These are phyloP conservation scores for Leptothorax acervorum DNA, from an alignment of 2,888 invertebrate species.

Conservation along the genomic window DNA sequence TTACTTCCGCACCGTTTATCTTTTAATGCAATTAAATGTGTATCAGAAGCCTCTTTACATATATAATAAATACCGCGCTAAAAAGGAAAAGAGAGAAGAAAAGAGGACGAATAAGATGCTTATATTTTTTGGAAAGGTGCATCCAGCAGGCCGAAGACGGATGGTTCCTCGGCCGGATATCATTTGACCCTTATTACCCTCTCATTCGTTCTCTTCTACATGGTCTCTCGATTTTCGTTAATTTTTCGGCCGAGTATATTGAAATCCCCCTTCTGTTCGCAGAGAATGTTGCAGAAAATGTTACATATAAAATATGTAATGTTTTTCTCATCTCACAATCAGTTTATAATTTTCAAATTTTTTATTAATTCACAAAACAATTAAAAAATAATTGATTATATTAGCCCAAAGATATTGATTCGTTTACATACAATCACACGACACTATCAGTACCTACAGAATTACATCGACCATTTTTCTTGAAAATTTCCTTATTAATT, in stretches of 20 bases:
- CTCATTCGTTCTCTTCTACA: conserved; percentile 41
- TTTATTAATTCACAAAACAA: too few relatives aligned
- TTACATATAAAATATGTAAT: conserved; percentile 1
- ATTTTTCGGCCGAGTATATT: too few relatives aligned
- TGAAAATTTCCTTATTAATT: neutral
- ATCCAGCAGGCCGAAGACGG: conserved; percentile 45
- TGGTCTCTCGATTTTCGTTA: neutral
- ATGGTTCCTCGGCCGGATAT: conserved; percentile 45
- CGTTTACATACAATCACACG: neutral
- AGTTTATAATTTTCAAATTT: neutral
- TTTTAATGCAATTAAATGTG: neutral
- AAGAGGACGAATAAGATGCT: conserved; percentile 4
- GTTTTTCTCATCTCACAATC: neutral
- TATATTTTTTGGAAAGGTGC: conserved; percentile 36
- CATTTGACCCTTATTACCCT: conserved; percentile 62
- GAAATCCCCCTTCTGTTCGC: too few relatives aligned
- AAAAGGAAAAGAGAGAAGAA: neutral
- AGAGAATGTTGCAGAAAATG: too few relatives aligned
- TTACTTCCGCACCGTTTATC: neutral
- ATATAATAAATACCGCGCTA: neutral
- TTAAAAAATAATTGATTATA: neutral
- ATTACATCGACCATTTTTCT: neutral
- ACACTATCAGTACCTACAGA: neutral
- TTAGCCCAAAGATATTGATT: neutral
- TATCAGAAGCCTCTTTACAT: neutral